Percentiles rank a stretch among this genome's conserved stretches.
Conservation (phyloP, 2,888 invertebrate species). For the Drosophila meridionalis region DNA sequence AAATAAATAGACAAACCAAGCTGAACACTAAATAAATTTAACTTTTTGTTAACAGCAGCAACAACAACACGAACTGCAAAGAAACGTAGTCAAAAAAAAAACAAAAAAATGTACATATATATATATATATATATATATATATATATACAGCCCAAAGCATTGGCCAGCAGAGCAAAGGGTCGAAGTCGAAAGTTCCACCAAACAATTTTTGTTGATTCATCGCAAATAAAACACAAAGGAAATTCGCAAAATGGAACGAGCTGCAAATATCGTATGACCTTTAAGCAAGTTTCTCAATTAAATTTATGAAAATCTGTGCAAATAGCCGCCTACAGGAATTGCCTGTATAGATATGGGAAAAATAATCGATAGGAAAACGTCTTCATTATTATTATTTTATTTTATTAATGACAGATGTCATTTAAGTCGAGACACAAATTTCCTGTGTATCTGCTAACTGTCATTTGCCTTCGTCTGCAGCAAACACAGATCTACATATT, state of each 20-base stretch:
- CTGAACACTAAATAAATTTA: conserved; percentile 67
- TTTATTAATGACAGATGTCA: conserved; percentile 57
- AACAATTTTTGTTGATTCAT: conserved; percentile 57
- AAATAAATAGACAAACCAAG: conserved; percentile 72
- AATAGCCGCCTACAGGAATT: conserved; percentile 2
- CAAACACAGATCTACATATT: no score
- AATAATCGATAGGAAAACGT: conserved; percentile 23
- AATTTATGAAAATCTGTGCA: conserved; percentile 43
- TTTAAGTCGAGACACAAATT: conserved; percentile 36
- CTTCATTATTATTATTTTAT: neutral
- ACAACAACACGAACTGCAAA: neutral
- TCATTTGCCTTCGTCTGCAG: neutral
- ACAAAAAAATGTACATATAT: conserved; percentile 1
- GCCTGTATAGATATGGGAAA: neutral
- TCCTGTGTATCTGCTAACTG: conserved; percentile 7
- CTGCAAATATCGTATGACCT: conserved; percentile 27
- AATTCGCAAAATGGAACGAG: conserved; percentile 11
- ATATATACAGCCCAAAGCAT: conserved; percentile 34
- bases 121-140: conserved; percentile 22
- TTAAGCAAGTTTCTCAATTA: conserved; percentile 60
- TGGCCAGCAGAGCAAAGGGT: conserved; percentile 30
- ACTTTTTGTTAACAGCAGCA: conserved; percentile 32
- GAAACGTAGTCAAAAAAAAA: neutral
- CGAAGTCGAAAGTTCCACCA: conserved; percentile 10
- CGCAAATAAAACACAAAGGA: conserved; percentile 40